A percentile compares a stretch with the other conserved stretches of the same genome.
phyloP scores from a whole-genome alignment of 2,888 invertebrate species.

The Schizaphis graminum region DNA sequence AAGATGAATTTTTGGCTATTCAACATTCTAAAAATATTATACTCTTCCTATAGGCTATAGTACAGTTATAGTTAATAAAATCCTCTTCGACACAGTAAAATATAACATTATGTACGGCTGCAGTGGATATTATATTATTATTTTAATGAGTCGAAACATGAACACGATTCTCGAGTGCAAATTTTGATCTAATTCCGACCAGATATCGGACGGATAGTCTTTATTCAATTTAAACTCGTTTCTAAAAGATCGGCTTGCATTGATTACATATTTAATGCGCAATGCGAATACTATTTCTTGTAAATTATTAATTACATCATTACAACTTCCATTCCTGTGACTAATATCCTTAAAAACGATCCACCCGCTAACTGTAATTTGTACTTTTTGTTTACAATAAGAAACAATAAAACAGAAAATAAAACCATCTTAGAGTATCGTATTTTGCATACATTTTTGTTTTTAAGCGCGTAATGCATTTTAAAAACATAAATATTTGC shows the following conservation, averaged over 20 bases:
- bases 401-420: neutral
- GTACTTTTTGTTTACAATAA: neutral
- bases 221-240: neutral
- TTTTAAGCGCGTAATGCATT: neutral
- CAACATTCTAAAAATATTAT: neutral
- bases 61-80: neutral
- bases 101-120: neutral
- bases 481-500: neutral
- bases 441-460: neutral
- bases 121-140: neutral
- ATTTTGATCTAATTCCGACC: neutral
- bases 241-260: neutral
- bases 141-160: conserved; percentile 1
- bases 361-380: neutral
- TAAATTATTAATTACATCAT: neutral
- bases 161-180: neutral
- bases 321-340: neutral
- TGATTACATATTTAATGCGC: neutral
- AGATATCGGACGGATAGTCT: neutral
- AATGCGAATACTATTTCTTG: neutral
- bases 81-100: neutral
- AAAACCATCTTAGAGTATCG: neutral
- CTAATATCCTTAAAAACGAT: neutral
- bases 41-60: neutral
- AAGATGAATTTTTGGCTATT: neutral